Conservation (phyloP, 2,888 invertebrate genomes). For the Cheilosia impressa region DNA sequence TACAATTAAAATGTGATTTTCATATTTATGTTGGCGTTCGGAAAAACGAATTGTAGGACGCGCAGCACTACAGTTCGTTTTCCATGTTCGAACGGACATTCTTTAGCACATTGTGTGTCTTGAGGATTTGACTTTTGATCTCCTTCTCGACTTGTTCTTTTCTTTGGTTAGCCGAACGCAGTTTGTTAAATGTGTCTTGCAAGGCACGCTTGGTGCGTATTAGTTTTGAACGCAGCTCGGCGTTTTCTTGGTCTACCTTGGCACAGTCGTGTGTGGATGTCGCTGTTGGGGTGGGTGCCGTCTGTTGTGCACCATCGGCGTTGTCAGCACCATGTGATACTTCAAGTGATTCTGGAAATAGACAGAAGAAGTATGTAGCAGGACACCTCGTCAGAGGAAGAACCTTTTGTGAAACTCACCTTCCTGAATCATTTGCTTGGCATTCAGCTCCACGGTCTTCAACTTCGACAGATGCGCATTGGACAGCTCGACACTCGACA, state of each 20-base stretch:
- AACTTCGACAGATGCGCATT: slow-evolving; percentile 81
- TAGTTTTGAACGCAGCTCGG: slow-evolving; percentile 88
- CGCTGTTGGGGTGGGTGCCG: slow-evolving; percentile 17
- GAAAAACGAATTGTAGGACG: slow-evolving; percentile 12
- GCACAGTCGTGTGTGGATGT: slow-evolving; percentile 81
- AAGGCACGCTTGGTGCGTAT: slow-evolving; percentile 89
- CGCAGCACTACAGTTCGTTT: slow-evolving; percentile 80
- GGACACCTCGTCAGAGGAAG: no score
- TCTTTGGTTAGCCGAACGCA: slow-evolving; percentile 90
- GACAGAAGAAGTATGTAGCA: background rate
- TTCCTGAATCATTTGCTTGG: slow-evolving; percentile 68
- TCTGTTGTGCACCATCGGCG: slow-evolving; percentile 8
- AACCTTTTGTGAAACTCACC: slow-evolving; percentile 24
- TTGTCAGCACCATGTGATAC: slow-evolving; percentile 31
- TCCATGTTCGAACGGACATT: slow-evolving; percentile 90
- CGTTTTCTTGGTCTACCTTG: slow-evolving; percentile 87
- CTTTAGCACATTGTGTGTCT: slow-evolving; percentile 90
- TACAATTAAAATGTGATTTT: slow-evolving; percentile 45
- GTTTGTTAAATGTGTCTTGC: slow-evolving; percentile 90
- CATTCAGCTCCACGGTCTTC: slow-evolving; percentile 83
- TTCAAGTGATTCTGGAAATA: slow-evolving; percentile 55
- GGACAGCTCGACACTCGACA: slow-evolving; percentile 84
- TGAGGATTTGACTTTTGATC: slow-evolving; percentile 91
- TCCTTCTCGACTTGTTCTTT: slow-evolving; percentile 93
- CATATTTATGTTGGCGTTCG: background rate